Conservation (phyloP, 2,113 vertebrate genomes). For the Prolemur simus region DNA sequence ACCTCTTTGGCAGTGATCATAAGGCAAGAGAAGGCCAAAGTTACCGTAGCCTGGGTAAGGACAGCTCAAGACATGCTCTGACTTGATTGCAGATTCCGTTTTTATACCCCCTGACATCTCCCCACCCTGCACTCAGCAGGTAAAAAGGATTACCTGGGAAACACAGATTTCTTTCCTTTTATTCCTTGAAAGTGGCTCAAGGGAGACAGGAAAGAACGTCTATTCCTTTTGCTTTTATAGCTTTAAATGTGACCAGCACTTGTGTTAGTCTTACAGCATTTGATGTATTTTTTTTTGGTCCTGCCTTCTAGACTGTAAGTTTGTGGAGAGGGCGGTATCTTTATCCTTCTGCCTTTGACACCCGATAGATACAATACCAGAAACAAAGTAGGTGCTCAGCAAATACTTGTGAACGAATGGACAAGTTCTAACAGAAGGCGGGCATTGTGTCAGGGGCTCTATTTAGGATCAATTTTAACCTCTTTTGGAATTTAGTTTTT, state of each 20-base stretch:
- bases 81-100: not conserved
- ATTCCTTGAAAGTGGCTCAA: not conserved
- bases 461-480: not conserved
- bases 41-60: not conserved
- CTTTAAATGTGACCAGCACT: not conserved
- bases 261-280: not conserved
- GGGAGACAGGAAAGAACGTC: not conserved
- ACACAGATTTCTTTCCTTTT: not conserved
- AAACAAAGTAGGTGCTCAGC: not conserved
- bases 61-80: not conserved
- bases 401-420: not conserved
- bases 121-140: not conserved
- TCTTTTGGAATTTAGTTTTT: not conserved
- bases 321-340: not conserved
- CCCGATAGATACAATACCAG: not conserved
- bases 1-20: not conserved
- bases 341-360: not conserved
- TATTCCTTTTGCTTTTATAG: not conserved
- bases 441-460: not conserved
- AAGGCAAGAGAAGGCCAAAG: not conserved
- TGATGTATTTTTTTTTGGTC: not conserved
- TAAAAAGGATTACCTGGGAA: not conserved
- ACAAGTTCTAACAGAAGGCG: not conserved
- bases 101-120: not conserved
- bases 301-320: not conserved